Conservation (phyloP, 2,113 vertebrate species). For the Hystrix brachyura region DNA sequence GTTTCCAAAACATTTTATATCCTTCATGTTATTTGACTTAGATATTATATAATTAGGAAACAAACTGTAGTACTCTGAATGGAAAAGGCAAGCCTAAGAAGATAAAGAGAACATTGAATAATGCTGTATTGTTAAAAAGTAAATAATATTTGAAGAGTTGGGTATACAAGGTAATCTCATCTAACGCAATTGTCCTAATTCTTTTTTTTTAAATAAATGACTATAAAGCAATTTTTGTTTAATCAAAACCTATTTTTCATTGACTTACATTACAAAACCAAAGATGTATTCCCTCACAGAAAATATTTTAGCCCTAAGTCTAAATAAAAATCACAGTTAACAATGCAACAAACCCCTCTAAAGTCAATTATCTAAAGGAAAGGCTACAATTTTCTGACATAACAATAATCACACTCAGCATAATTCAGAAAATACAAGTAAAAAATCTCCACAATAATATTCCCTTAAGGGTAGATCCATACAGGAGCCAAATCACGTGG, state of each 20-base stretch:
- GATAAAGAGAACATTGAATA: conserved; percentile 63
- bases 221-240: conserved; percentile 78
- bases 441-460: conserved; percentile 43
- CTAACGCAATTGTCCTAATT: conserved; percentile 69
- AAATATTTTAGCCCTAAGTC: conserved; percentile 72
- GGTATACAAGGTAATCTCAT: conserved; percentile 46
- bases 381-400: conserved; percentile 72
- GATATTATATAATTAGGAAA: conserved; percentile 70
- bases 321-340: conserved; percentile 79
- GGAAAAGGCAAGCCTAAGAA: conserved; percentile 48
- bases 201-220: conserved; percentile 67
- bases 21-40: conserved; percentile 54
- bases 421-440: conserved; percentile 73
- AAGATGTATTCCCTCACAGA: conserved; percentile 61
- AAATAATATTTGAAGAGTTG: conserved; percentile 67
- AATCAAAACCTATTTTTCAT: conserved; percentile 79
- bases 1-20: conserved; percentile 40
- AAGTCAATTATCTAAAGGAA: conserved; percentile 75
- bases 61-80: conserved; percentile 27
- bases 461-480: conserved; percentile 36
- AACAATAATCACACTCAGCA: conserved; percentile 75
- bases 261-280: conserved; percentile 72
- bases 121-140: conserved; percentile 33
- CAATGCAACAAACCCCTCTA: conserved; percentile 59
- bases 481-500: conserved; percentile 26